Base-by-base conservation (phyloP, 2,888 invertebrate genomes). In the Nezara viridula region DNA sequence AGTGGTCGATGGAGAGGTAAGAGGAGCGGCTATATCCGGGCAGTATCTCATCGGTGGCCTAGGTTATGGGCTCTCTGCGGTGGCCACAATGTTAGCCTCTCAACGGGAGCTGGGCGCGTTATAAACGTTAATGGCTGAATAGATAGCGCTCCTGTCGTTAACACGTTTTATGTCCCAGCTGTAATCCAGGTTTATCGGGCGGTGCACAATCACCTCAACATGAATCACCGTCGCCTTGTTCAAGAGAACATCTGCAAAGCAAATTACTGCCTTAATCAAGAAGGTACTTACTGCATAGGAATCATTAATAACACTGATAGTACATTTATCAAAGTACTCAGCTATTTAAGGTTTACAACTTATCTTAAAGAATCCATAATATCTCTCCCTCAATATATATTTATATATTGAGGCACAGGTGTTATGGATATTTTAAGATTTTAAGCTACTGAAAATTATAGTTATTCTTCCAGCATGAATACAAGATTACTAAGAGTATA, bases 121-220 rank as follows among this genome's bases (percentile, higher is more conserved):
- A 55, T 55, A 55, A 55, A 55, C 60, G 60, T 73, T 73, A 73
- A 73, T 73, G 66, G 66, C 9, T 7, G 19, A 37, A 37, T 37
- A 37, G 66, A 73, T 73, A 73, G 66, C 32, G 32, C 66, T 73
- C 37, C 66, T 73, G 66, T 37, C 66, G 66, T 73, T 73, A 73
- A 73, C 66, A 73, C 66, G 66, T 73, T 73, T 73, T 37, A 73
- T 27, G 66, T 21, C 37, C 32, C 1, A 0, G 19, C 66, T 19
- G 37, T 73, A 73, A 73, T 37, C 66, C 37, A 3, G 32, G 10
- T 37, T 73, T 73, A 73, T 73, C 66, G 19, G 66, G 6, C 19
- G 32, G 12, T 2, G 3, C 60, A 3, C 60, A 55, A n/a, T 55
- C n/a, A n/a, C n/a, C n/a, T n/a, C n/a, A n/a, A n/a, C n/a, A n/a